phyloP scores from a whole-genome alignment of 2,113 vertebrate genomes.

The Sinocyclocheilus rhinocerous region DNA sequence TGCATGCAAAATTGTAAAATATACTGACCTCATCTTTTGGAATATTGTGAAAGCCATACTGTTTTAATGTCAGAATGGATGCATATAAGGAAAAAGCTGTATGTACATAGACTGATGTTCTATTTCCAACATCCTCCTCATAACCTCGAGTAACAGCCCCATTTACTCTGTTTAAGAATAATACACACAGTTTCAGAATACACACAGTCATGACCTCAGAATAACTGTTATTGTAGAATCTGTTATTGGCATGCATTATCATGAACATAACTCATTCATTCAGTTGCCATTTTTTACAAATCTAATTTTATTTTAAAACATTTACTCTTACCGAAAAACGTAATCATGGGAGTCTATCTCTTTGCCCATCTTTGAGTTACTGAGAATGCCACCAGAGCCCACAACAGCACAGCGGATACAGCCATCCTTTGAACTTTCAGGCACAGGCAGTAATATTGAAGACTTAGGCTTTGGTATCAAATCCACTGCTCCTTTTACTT shows the following conservation, averaged over 20 bases:
- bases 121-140: slow-evolving; percentile 85
- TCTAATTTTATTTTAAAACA: neutral
- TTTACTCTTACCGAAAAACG: slow-evolving; percentile 81
- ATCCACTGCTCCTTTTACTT: slow-evolving; percentile 75
- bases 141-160: slow-evolving; percentile 81
- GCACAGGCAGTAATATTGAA: slow-evolving; percentile 78
- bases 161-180: slow-evolving; percentile 76
- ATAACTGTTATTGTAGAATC: no score
- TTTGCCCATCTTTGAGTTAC: slow-evolving; percentile 81
- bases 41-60: slow-evolving; percentile 72
- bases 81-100: slow-evolving; percentile 78
- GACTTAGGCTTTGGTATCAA: slow-evolving; percentile 72
- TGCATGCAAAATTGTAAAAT: neutral
- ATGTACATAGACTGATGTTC: slow-evolving; percentile 89
- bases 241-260: neutral
- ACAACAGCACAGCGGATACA: slow-evolving; percentile 88
- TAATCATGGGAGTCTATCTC: slow-evolving; percentile 89
- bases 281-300: no score
- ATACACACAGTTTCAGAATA: neutral
- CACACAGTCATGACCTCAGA: neutral
- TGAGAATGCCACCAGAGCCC: slow-evolving; percentile 83
- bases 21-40: slow-evolving; percentile 77
- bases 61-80: slow-evolving; percentile 23
- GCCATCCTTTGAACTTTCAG: slow-evolving; percentile 31
- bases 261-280: neutral